phyloP scores from a whole-genome alignment of 2,113 vertebrate genomes.

The Talpa occidentalis region DNA sequence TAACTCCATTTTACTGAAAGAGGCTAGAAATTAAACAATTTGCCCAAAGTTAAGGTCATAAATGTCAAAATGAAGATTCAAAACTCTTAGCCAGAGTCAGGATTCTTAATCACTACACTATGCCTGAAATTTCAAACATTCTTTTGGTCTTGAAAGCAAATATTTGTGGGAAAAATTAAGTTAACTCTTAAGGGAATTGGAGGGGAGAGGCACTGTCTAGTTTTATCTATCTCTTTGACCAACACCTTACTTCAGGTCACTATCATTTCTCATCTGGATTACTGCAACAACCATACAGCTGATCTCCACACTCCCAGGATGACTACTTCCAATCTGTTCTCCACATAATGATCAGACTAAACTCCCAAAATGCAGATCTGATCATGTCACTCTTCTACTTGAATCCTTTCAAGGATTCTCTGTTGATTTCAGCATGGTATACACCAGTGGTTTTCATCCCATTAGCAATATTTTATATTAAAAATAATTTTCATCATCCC shows the following conservation, averaged over 20 bases:
- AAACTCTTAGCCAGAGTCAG: background rate
- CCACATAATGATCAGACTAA: background rate
- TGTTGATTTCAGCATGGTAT: background rate
- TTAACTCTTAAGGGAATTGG: background rate
- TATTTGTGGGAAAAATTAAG: background rate
- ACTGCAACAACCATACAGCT: background rate
- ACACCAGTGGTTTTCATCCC: background rate
- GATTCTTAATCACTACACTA: background rate
- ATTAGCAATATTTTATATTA: background rate
- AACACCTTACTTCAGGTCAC: background rate
- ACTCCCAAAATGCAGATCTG: background rate
- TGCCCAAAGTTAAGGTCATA: background rate
- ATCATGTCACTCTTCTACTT: background rate
- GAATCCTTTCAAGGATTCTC: background rate
- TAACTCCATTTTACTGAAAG: background rate
- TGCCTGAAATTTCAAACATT: conserved; percentile 26
- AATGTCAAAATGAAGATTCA: background rate
- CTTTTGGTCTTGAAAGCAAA: background rate
- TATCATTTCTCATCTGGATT: background rate
- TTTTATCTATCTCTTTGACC: background rate
- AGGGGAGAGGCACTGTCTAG: background rate
- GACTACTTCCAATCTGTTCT: background rate
- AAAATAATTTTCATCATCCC: conserved; percentile 29
- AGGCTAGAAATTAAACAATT: conserved; percentile 17
- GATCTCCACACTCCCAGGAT: background rate